These are phyloP conservation scores for Cassiopea xamachana DNA, from an alignment of 30 jellyfish, hydroid and myxozoan species.

Conservation along the genomic window DNA sequence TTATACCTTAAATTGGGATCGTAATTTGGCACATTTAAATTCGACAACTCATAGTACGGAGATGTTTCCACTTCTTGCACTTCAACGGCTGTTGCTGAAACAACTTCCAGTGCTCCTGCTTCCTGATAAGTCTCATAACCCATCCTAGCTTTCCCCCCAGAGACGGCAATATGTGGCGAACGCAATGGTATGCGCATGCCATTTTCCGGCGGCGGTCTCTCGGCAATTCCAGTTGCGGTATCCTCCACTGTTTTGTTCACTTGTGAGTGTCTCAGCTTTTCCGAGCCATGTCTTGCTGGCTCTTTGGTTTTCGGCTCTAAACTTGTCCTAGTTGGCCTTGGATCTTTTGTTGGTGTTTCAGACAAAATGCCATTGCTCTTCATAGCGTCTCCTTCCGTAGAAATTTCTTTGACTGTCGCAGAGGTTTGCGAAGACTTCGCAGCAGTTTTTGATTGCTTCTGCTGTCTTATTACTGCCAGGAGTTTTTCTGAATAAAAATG, in stretches of 20 bases:
- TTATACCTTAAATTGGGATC: conserved; percentile 37
- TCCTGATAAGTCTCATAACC: conserved; percentile 50
- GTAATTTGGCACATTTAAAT: conserved; percentile 21
- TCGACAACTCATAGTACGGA: conserved; percentile 16
- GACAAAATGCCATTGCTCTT: neutral
- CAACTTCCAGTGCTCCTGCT: conserved; percentile 1
- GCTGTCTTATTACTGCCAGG: conserved; percentile 37
- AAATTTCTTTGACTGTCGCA: neutral
- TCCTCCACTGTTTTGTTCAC: neutral
- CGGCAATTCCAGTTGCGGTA: conserved; percentile 5
- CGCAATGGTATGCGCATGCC: conserved; percentile 38
- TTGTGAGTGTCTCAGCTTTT: neutral
- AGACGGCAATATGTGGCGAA: conserved; percentile 61
- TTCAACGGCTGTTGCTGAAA: conserved; percentile 4
- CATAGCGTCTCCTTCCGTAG: conserved; percentile 5
- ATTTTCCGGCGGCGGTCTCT: conserved; percentile 43
- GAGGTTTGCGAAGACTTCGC: neutral
- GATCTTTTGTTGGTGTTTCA: conserved; percentile 10
- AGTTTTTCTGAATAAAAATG: conserved; percentile 18
- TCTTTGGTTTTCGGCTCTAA: neutral
- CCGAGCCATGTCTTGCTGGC: neutral
- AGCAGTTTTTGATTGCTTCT: conserved; percentile 4
- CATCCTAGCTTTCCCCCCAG: conserved; percentile 57
- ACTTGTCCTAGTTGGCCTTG: neutral
- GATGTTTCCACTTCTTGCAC: conserved; percentile 14